A percentile compares a stretch with the other conserved stretches of the same genome.
Evolutionary conservation across 2,888 invertebrate species (phyloP).

Genomic region (Pycnomerus fuliginosus): DNA sequence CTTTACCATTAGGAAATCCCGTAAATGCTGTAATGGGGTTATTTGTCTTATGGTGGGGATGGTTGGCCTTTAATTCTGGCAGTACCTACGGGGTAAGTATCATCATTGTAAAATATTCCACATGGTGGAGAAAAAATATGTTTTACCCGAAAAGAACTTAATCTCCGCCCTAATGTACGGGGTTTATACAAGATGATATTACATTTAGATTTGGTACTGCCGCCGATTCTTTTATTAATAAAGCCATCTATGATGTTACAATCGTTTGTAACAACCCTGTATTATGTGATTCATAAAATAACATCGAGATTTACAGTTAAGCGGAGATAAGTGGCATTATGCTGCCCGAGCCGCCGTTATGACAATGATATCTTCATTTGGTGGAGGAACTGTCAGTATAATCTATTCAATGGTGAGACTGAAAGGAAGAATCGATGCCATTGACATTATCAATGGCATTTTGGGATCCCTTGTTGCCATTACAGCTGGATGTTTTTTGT

Average conservation of each 20-base stretch:
- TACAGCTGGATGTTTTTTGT: constrained; percentile 86
- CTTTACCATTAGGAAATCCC: constrained; percentile 80
- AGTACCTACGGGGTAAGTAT: constrained; percentile 73
- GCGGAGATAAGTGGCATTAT: constrained; percentile 87
- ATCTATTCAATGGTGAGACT: constrained; percentile 65
- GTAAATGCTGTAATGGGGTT: constrained; percentile 90
- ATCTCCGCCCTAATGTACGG: no score
- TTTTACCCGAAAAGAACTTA: no score
- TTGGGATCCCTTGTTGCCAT: constrained; percentile 85
- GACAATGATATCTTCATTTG: constrained; percentile 89
- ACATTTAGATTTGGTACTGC: no score
- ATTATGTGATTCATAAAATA: no score
- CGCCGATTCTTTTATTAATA: no score
- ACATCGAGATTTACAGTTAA: no score
- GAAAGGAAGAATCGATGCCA: constrained; percentile 73
- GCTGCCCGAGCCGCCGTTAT: constrained; percentile 86
- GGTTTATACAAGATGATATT: no score
- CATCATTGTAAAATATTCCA: no score
- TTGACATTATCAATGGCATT: constrained; percentile 85
- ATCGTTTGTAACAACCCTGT: no score
- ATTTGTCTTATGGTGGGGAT: constrained; percentile 96
- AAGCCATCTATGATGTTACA: no score
- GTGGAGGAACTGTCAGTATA: constrained; percentile 77
- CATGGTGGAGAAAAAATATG: no score
- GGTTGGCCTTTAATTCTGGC: constrained; percentile 94